Conservation (phyloP, 2,888 invertebrate species). For the Cerceris ruficornis region DNA sequence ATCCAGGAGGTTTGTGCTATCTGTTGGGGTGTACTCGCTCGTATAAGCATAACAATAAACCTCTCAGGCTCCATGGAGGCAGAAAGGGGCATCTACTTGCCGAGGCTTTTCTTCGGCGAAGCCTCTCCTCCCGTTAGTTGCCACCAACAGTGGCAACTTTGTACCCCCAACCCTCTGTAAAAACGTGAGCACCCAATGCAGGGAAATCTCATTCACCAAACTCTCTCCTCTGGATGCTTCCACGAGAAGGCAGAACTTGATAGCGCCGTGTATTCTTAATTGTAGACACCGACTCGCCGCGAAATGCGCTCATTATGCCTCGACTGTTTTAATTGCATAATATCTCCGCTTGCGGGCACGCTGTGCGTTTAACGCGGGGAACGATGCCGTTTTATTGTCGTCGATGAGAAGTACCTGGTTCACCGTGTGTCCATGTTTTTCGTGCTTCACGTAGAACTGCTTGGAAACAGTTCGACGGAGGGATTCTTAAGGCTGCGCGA, state of each 20-base stretch:
- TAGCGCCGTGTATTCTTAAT: slow-evolving; percentile 34
- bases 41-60: slow-evolving; percentile 68
- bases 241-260: slow-evolving; percentile 11
- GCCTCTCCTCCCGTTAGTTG: background rate
- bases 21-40: slow-evolving; percentile 39
- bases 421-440: background rate
- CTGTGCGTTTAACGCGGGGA: too few species aligned
- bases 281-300: background rate
- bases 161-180: background rate
- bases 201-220: slow-evolving; percentile 31
- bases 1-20: slow-evolving; percentile 26
- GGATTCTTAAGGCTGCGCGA: background rate
- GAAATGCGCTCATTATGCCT: slow-evolving; percentile 26
- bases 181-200: slow-evolving; percentile 39
- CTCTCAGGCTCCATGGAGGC: slow-evolving; percentile 44
- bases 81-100: slow-evolving; percentile 56
- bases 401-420: too few species aligned
- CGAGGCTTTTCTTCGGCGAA: slow-evolving; percentile 28
- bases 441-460: background rate
- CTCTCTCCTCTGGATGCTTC: background rate
- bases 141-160: too few species aligned
- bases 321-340: slow-evolving; percentile 10
- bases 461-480: background rate
- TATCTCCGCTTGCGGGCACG: slow-evolving; percentile 1
- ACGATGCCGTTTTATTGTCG: too few species aligned